A percentile compares a stretch with the other conserved stretches of the same genome.
Evolutionary conservation across 2,113 vertebrate species (phyloP).

Genomic region (Podilymbus podiceps): DNA sequence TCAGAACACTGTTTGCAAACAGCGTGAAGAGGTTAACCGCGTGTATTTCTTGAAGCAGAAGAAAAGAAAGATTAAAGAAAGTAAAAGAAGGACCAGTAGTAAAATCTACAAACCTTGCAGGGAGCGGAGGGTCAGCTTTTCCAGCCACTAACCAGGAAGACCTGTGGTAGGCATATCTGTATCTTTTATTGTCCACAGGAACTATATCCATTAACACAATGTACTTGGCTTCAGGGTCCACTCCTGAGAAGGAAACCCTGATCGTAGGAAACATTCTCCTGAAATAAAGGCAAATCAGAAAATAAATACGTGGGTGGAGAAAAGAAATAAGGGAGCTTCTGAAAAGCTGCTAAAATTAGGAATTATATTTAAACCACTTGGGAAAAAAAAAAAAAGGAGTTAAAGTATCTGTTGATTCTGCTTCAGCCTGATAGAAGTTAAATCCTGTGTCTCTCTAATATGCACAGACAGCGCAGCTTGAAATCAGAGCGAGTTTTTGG

Average conservation of each 20-base stretch:
- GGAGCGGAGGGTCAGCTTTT: constrained; percentile 95
- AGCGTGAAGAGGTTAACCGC: not conserved
- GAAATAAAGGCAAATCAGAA: constrained; percentile 25
- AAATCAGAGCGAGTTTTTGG: not conserved
- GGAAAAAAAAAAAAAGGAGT: no score
- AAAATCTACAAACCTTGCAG: constrained; percentile 85
- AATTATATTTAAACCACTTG: not conserved
- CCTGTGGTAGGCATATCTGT: constrained; percentile 96
- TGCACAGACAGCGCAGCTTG: not conserved
- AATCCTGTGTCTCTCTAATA: not conserved
- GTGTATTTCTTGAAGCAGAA: not conserved
- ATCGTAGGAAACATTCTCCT: constrained; percentile 99
- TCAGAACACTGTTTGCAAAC: not conserved
- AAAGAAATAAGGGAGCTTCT: not conserved
- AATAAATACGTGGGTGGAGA: not conserved
- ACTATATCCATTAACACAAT: constrained; percentile 99
- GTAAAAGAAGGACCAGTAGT: not conserved
- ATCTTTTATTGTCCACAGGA: constrained; percentile 97
- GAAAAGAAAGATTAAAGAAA: not conserved
- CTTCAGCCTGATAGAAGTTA: not conserved
- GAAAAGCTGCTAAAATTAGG: not conserved
- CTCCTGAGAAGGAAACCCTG: constrained; percentile 94
- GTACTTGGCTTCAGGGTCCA: constrained; percentile 96
- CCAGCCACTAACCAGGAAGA: constrained; percentile 98
- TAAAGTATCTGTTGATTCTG: not conserved